phyloP scores from a whole-genome alignment of 2,113 vertebrate species.

The Corapipo altera region DNA sequence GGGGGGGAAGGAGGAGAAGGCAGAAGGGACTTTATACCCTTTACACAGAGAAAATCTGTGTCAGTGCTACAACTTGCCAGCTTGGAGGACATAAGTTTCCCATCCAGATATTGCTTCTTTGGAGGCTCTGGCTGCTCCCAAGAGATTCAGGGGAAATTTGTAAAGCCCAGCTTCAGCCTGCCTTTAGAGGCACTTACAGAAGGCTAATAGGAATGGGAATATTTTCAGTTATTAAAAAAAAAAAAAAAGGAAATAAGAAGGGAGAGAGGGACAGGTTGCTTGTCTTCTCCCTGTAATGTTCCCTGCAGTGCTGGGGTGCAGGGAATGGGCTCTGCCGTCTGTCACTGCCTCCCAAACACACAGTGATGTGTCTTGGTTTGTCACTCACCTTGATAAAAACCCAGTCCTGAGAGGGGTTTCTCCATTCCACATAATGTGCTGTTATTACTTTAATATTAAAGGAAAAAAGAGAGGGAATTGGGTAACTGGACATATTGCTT shows the following conservation, averaged over 20 bases:
- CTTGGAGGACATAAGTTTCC: conserved; percentile 48
- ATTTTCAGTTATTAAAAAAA: not conserved
- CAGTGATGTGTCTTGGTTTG: not conserved
- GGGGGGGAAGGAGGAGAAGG: not conserved
- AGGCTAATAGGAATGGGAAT: not conserved
- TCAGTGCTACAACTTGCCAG: not conserved
- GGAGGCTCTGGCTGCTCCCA: not conserved
- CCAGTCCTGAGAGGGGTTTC: not conserved
- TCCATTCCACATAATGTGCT: not conserved
- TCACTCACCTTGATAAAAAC: not conserved
- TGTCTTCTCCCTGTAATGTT: not conserved
- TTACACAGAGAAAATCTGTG: not conserved
- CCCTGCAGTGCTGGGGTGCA: not conserved
- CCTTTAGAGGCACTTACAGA: not conserved
- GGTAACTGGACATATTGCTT: not conserved
- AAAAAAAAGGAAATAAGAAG: not conserved
- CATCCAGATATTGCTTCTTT: conserved; percentile 22
- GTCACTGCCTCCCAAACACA: not conserved
- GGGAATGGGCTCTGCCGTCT: not conserved
- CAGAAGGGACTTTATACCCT: not conserved
- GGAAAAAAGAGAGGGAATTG: not conserved
- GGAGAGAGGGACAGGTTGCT: not conserved
- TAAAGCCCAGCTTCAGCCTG: not conserved
- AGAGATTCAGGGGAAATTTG: not conserved
- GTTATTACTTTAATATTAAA: not conserved